Percentiles rank a stretch among this genome's conserved stretches.
phyloP scores from a whole-genome alignment of 2,113 vertebrate genomes.

The Nannospalax galili region DNA sequence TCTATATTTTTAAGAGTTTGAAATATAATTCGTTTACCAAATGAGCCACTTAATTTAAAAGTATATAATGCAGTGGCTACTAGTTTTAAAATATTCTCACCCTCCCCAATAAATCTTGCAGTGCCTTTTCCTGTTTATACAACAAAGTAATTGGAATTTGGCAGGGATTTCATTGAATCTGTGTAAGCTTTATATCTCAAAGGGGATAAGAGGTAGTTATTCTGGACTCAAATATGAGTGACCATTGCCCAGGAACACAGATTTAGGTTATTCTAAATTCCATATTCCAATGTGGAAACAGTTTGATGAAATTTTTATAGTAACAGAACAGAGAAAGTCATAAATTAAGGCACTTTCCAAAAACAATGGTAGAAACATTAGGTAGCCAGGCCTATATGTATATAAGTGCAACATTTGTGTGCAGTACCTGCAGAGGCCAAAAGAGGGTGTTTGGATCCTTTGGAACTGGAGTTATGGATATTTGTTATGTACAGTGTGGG shows the following conservation, averaged over 20 bases:
- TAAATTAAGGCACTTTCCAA: background rate
- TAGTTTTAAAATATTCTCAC: conserved; percentile 17
- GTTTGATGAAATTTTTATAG: background rate
- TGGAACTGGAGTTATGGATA: too few relatives aligned
- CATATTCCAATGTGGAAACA: background rate
- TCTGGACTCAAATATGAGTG: background rate
- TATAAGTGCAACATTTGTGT: too few relatives aligned
- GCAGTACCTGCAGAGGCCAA: too few relatives aligned
- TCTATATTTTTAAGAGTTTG: background rate
- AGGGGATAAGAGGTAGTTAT: background rate
- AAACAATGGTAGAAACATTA: background rate
- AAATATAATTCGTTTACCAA: background rate
- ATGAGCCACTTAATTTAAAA: background rate
- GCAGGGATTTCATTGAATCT: background rate
- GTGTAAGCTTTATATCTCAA: background rate
- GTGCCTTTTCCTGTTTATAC: background rate
- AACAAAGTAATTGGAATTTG: background rate
- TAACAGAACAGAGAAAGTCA: background rate
- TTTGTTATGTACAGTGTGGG: too few relatives aligned
- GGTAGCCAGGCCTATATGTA: background rate
- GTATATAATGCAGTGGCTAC: background rate
- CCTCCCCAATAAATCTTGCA: background rate
- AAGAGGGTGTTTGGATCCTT: too few relatives aligned
- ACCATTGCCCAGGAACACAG: background rate
- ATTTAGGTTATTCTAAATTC: background rate